phyloP scores from a whole-genome alignment of 2,113 vertebrate genomes.

The Sinocyclocheilus maitianheensis region DNA sequence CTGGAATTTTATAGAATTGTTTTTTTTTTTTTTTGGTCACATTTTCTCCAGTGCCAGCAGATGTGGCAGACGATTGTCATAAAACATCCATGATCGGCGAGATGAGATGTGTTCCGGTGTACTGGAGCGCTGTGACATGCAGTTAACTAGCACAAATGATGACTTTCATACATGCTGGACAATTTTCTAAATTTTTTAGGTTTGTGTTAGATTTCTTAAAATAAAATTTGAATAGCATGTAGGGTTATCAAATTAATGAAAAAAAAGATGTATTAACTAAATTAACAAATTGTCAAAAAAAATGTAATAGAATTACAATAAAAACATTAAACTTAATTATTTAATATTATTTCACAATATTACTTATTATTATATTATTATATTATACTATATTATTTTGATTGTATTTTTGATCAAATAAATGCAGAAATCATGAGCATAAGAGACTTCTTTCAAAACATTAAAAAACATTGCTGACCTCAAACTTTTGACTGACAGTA shows the following conservation, averaged over 20 bases:
- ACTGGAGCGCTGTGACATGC: background rate
- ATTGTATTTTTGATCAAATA: too few relatives aligned
- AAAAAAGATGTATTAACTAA: too few relatives aligned
- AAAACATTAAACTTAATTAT: too few relatives aligned
- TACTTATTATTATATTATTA: too few relatives aligned
- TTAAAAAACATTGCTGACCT: too few relatives aligned
- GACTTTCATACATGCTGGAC: background rate
- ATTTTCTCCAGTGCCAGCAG: slow-evolving; percentile 75
- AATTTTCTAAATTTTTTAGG: background rate
- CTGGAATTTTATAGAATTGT: slow-evolving; percentile 73
- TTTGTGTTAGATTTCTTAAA: background rate
- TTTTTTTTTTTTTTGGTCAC: slow-evolving; percentile 64
- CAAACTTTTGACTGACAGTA: too few relatives aligned
- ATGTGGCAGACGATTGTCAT: slow-evolving; percentile 75
- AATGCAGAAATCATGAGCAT: too few relatives aligned
- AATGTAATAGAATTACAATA: too few relatives aligned
- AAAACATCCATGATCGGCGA: slow-evolving; percentile 67
- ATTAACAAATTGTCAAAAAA: too few relatives aligned
- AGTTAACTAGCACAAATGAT: background rate
- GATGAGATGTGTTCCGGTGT: background rate
- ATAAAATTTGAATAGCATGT: background rate
- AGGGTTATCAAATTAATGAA: background rate
- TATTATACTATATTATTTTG: too few relatives aligned
- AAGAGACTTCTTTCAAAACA: too few relatives aligned
- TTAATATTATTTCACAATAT: too few relatives aligned